Conservation (phyloP, 2,888 invertebrate species). For the Neuroscelio doddi region DNA sequence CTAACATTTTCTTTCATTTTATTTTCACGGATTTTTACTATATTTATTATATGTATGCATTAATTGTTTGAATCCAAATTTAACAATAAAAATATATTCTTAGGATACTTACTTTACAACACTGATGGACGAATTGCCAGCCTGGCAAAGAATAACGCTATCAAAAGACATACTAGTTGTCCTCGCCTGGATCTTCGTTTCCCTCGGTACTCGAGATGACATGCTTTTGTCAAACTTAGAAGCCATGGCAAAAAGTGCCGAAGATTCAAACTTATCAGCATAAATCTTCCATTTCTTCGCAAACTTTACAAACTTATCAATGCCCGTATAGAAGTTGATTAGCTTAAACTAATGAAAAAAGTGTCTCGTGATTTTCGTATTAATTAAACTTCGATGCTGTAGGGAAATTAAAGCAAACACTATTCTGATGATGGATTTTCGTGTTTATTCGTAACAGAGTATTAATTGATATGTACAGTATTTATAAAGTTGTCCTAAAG, state of each 20-base stretch:
- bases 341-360: too few relatives aligned
- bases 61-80: too few relatives aligned
- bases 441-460: conserved; percentile 68
- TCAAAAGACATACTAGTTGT: conserved; percentile 63
- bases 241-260: conserved; percentile 59
- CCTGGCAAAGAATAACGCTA: conserved; percentile 60
- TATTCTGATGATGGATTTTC: conserved; percentile 43
- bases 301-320: not conserved
- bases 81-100: too few relatives aligned
- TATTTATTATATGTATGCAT: too few relatives aligned
- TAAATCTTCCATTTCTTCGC: not conserved
- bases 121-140: conserved; percentile 51
- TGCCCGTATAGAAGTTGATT: too few relatives aligned
- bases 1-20: too few relatives aligned
- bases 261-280: conserved; percentile 26
- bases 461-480: conserved; percentile 69
- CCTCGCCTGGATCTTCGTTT: conserved; percentile 64
- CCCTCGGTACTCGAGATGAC: conserved; percentile 60
- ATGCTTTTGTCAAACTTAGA: conserved; percentile 61
- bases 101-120: conserved; percentile 48
- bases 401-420: not conserved
- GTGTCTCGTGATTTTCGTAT: too few relatives aligned
- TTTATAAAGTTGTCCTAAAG: conserved; percentile 62
- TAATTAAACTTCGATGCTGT: too few relatives aligned
- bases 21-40: too few relatives aligned